Base-by-base conservation (phyloP, 1,140 invertebrate genomes). In the Portunus trituberculatus region DNA sequence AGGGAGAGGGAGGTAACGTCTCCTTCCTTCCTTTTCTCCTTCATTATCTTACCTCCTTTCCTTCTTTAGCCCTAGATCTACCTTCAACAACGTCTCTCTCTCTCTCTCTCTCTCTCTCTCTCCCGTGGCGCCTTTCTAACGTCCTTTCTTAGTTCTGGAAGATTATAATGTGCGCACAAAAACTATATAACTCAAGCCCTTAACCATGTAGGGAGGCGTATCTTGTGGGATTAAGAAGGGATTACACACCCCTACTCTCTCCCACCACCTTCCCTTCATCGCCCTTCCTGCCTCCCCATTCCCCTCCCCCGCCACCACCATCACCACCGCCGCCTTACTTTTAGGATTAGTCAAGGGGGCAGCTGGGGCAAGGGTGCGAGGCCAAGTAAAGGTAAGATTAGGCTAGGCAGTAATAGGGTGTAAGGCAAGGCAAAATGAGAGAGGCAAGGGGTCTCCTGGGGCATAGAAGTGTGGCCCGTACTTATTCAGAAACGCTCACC, bases 61-160 rank as follows among this genome's bases (percentile, higher is more conserved):
- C 67, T 76, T 76, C 67, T 76, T 76, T 76, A 76, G n/a, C 67
- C 67, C 20, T 76, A 25, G 12, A 12, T 76, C 20, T n/a, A 25
- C 67, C 67, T 76, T 0, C 67, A 76, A n/a, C 6, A 76, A 76
- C 20, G 0, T 76, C 67, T n/a, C 67, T n/a, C 67, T n/a, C 7
- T n/a, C 67, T 76, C 67, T 76, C 67, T 76, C 67, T 76, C 67
- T 76, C 67, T 76, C 67, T 76, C 67, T 76, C 67, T 76, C 67
- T 76, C 67, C n/a, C 39, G 2, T 76, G 20, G 12, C 67, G 12
- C n/a, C 67, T 76, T 76, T 76, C n/a, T 76, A 2, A 8, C 67
- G 12, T 76, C 67, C 25, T n/a, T 76, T 76, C n/a, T 25, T n/a
- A 12, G 6, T 25, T 25, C 67, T 25, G 12, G n/a, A 76, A 76